Base-by-base conservation (phyloP, 2,797 vertebrate species). In the Myiothlypis coronata region DNA sequence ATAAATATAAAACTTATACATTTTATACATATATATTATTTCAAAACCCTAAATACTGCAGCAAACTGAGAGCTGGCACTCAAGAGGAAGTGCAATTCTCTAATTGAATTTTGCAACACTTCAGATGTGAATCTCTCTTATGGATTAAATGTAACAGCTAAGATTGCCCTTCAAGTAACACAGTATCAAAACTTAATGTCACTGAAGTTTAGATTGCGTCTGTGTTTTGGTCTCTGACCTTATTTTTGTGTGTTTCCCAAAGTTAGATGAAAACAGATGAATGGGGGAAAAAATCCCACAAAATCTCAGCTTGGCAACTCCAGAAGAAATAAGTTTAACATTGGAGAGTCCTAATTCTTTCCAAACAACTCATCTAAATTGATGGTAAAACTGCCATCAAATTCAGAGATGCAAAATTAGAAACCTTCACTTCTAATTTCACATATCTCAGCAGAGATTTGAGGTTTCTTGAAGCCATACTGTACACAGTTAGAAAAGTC, bases 231-330 rank as follows among this genome's bases (percentile, higher is more conserved):
- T 46, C 43, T 44, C 6, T 87, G 63, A 60, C 43, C 75, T 97
- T 94, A 37, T 60, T 71, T 79, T 64, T 56, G 14, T 37, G 19
- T 21, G 5, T 43, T 80, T 85, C 53, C 14, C 35, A 49, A 74
- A 83, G 14, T 56, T 34, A 59, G 61, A 76, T 49, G 83, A 46
- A 75, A 87, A 76, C 26, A 34, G 83, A 95, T 12, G 21, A 92
- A 72, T 30, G 39, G 14, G 23, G 20, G 8, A 2, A 5, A 20
- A 23, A 39, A 1, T 0, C 2, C 15, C 21, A 9, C 39, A 11
- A 74, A 81, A 70, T 68, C 82, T 95, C 79, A 95, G 59, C 44
- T 57, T 92, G 72, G 47, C 50, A 88, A 72, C 94, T 93, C 50
- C 46, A 86, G 68, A 97, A 91, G 56, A 59, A 92, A 24, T 15